Percentiles rank a stretch among this genome's conserved stretches.
Evolutionary conservation across 2,113 vertebrate genomes (phyloP).

Genomic region (Trichechus manatus): DNA sequence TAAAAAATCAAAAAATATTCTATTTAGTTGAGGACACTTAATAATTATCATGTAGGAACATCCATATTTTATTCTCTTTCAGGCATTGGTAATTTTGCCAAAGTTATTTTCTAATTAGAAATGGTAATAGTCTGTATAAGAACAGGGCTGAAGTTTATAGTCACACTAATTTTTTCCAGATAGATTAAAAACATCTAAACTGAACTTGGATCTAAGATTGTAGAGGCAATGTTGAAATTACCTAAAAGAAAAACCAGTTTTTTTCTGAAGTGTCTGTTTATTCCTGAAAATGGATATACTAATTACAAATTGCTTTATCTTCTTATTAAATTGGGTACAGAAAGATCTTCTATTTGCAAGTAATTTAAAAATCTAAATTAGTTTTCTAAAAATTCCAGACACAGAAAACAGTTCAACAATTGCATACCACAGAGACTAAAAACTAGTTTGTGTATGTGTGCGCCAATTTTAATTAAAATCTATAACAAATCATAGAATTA

Average conservation of each 20-base stretch:
- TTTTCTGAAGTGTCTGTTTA: background rate
- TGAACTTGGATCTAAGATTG: slow-evolving; percentile 51
- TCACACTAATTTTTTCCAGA: background rate
- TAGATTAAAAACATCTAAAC: slow-evolving; percentile 40
- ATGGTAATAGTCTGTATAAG: background rate
- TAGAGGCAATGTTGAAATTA: slow-evolving; percentile 31
- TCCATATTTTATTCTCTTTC: background rate
- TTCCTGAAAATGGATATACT: background rate
- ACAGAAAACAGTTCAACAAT: slow-evolving; percentile 28
- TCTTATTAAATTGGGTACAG: background rate
- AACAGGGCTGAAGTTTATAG: background rate
- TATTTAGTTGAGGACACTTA: background rate
- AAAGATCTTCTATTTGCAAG: background rate
- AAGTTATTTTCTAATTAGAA: slow-evolving; percentile 14
- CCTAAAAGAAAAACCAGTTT: slow-evolving; percentile 58
- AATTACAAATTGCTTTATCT: slow-evolving; percentile 13
- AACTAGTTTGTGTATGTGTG: background rate
- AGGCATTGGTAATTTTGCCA: slow-evolving; percentile 7
- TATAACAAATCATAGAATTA: background rate
- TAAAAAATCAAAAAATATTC: background rate
- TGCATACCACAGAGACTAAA: background rate
- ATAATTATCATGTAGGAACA: background rate
- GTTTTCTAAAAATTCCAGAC: background rate
- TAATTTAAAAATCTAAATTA: slow-evolving; percentile 47
- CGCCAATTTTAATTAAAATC: slow-evolving; percentile 20